These are phyloP conservation scores for Pangasius sanitwongsei DNA, from an alignment of 2,797 vertebrate species.

Conservation along the genomic window DNA sequence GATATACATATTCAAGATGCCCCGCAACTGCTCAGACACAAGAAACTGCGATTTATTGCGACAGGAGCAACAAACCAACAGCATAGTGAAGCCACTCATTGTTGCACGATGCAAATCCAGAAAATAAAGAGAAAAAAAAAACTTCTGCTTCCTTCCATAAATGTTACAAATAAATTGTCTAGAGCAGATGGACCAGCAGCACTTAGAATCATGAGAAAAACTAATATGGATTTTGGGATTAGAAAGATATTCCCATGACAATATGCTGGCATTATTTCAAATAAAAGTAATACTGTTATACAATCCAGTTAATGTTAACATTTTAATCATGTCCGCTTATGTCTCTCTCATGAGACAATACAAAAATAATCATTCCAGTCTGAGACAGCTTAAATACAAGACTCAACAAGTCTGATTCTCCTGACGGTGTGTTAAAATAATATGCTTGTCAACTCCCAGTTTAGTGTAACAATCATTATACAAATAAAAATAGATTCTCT, in stretches of 20 bases:
- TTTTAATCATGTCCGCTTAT: background rate
- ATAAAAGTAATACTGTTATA: slow-evolving; percentile 4
- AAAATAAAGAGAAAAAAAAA: background rate
- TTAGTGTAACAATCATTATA: background rate
- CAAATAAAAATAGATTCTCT: background rate
- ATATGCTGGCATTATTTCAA: slow-evolving; percentile 4
- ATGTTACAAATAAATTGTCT: background rate
- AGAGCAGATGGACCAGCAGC: background rate
- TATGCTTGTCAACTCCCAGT: background rate
- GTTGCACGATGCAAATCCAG: background rate
- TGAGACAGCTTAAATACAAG: slow-evolving; percentile 1
- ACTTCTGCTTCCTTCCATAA: background rate
- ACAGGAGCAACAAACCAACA: slow-evolving; percentile 50
- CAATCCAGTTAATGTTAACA: slow-evolving; percentile 11
- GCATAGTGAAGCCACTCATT: slow-evolving; percentile 38
- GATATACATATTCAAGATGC: slow-evolving; percentile 71
- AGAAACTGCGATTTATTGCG: slow-evolving; percentile 55
- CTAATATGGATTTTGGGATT: slow-evolving; percentile 13
- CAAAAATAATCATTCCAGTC: slow-evolving; percentile 2
- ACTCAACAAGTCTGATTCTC: background rate
- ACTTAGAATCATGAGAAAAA: background rate
- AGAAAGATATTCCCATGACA: background rate
- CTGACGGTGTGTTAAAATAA: slow-evolving; percentile 15
- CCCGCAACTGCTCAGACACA: slow-evolving; percentile 53
- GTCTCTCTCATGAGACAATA: background rate